Percentiles rank a stretch among this genome's conserved stretches.
These are phyloP conservation scores for Leuciscus waleckii DNA, from an alignment of 2,797 vertebrate species.

Conservation along the genomic window DNA sequence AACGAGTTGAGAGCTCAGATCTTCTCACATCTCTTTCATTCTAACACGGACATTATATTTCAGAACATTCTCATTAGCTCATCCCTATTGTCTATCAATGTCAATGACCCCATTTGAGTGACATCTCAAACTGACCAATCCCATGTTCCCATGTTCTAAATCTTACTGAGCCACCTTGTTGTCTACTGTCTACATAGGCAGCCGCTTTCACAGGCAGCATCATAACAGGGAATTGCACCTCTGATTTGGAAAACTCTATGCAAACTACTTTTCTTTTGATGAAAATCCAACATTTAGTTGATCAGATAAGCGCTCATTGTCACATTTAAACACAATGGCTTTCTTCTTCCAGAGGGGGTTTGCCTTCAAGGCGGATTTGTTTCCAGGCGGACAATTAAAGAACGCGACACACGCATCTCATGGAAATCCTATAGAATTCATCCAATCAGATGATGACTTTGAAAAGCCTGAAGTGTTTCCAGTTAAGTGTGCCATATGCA, in stretches of 20 bases:
- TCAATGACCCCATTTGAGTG: not conserved
- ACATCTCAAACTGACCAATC: not conserved
- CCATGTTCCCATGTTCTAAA: not conserved
- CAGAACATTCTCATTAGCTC: slow-evolving; percentile 10
- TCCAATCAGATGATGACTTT: not conserved
- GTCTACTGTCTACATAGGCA: too few species aligned
- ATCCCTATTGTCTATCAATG: slow-evolving; percentile 3
- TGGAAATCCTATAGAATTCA: not conserved
- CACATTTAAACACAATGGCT: not conserved
- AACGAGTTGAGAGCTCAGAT: slow-evolving; percentile 52
- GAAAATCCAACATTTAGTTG: not conserved
- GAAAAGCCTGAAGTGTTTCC: not conserved
- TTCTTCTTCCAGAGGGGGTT: not conserved
- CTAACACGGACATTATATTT: not conserved
- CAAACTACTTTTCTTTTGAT: not conserved
- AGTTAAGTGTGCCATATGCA: not conserved
- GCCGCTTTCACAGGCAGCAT: not conserved
- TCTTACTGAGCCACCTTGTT: not conserved
- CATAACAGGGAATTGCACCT: not conserved
- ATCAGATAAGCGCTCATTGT: not conserved
- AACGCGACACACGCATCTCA: not conserved
- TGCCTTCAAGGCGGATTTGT: not conserved
- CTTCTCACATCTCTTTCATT: slow-evolving; percentile 17
- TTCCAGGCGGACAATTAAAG: not conserved
- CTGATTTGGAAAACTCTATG: not conserved